These are phyloP conservation scores for Pterostichus niger DNA, from an alignment of 2,888 invertebrate species.

Conservation along the genomic window DNA sequence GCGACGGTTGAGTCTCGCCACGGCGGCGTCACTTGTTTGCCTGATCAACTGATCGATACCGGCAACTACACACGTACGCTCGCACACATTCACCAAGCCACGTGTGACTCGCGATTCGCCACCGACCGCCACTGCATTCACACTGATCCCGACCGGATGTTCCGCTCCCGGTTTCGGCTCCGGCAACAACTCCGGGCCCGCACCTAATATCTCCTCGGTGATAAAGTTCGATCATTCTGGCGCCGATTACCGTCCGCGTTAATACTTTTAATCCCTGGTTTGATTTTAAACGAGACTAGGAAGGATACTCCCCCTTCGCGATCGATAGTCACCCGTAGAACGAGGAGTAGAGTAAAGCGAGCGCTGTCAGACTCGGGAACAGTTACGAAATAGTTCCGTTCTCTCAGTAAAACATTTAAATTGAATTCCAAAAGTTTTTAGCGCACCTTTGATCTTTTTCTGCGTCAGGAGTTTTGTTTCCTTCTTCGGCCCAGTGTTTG, in stretches of 20 bases:
- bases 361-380: slow-evolving; percentile 1
- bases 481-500: slow-evolving; percentile 67
- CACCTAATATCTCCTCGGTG: slow-evolving; percentile 27
- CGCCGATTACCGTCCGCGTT: slow-evolving; percentile 11
- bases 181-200: background rate
- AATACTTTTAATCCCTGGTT: slow-evolving; percentile 61
- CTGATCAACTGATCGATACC: slow-evolving; percentile 72
- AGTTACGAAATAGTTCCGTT: slow-evolving; percentile 18
- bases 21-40: slow-evolving; percentile 76
- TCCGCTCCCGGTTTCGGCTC: background rate
- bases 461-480: slow-evolving; percentile 62
- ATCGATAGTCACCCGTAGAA: slow-evolving; percentile 31
- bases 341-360: no score
- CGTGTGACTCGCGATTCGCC: slow-evolving; percentile 17
- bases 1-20: slow-evolving; percentile 74
- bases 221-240: slow-evolving; percentile 19
- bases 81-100: slow-evolving; percentile 55
- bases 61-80: slow-evolving; percentile 44
- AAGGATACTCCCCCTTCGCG: slow-evolving; percentile 22
- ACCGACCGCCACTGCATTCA: slow-evolving; percentile 1
- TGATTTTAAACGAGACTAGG: slow-evolving; percentile 57
- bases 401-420: slow-evolving; percentile 25
- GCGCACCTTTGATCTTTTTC: slow-evolving; percentile 67
- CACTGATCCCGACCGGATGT: background rate
- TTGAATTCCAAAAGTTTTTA: slow-evolving; percentile 58